Percentiles rank a stretch among this genome's conserved stretches.
These are phyloP conservation scores for Glaucopsyche alexis DNA, from an alignment of 2,888 invertebrate genomes.

Conservation along the genomic window DNA sequence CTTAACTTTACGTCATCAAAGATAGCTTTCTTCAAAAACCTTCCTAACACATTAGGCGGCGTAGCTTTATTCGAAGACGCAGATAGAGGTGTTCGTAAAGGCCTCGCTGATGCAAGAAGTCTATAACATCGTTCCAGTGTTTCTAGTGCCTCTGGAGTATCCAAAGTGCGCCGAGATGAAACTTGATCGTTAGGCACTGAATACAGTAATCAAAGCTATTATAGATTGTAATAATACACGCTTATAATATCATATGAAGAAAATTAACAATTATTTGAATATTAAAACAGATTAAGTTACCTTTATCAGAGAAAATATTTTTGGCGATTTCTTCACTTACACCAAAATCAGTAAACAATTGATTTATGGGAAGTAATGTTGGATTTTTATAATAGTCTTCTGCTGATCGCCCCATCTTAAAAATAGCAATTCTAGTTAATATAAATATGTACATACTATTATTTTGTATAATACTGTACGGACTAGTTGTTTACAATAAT, in stretches of 20 bases:
- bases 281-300: conserved; percentile 62
- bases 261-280: not conserved
- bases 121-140: conserved; percentile 89
- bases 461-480: no score
- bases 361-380: conserved; percentile 83
- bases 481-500: not conserved
- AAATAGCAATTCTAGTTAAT: conserved; percentile 9
- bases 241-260: not conserved
- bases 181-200: conserved; percentile 87
- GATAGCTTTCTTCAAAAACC: conserved; percentile 85
- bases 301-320: conserved; percentile 88
- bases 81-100: conserved; percentile 78
- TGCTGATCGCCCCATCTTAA: conserved; percentile 87
- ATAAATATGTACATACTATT: not conserved
- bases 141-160: conserved; percentile 84
- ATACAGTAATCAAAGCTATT: conserved; percentile 38
- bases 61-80: conserved; percentile 79
- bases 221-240: conserved; percentile 29
- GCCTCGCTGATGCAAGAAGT: conserved; percentile 82
- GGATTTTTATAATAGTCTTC: conserved; percentile 88
- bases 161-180: conserved; percentile 86
- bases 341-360: conserved; percentile 84
- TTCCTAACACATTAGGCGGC: conserved; percentile 82
- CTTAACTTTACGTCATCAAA: conserved; percentile 88
- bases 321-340: conserved; percentile 83